Conservation (phyloP, 2,113 vertebrate species). For the Sigmodon hispidus region DNA sequence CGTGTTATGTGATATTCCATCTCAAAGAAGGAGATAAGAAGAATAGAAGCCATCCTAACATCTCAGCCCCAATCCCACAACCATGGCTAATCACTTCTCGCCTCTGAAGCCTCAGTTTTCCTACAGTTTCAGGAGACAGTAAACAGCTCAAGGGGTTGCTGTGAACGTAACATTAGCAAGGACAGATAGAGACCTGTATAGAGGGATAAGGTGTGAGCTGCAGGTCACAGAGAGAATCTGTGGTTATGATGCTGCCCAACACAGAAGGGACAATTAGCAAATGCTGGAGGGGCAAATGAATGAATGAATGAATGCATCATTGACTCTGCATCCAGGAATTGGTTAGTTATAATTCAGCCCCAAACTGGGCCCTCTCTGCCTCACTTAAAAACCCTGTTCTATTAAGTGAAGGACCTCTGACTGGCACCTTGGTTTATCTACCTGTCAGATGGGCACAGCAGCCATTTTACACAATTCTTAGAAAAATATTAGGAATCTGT, state of each 20-base stretch:
- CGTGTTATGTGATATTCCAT: not conserved
- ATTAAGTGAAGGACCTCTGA: not conserved
- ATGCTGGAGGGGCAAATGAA: not conserved
- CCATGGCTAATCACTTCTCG: fast-evolving
- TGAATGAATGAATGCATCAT: not conserved
- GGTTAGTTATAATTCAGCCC: not conserved
- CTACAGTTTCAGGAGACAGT: not conserved
- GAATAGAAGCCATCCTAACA: not conserved
- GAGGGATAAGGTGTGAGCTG: no score
- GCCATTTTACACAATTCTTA: not conserved
- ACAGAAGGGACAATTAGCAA: fast-evolving
- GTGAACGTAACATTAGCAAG: not conserved
- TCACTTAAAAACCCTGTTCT: not conserved
- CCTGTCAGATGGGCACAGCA: not conserved
- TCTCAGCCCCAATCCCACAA: not conserved
- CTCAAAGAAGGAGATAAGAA: not conserved
- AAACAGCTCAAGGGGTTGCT: fast-evolving
- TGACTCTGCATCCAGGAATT: not conserved
- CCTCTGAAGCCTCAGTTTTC: not conserved
- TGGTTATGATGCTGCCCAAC: fast-evolving
- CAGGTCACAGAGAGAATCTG: fast-evolving
- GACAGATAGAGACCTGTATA: not conserved
- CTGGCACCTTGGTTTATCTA: not conserved
- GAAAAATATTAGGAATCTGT: not conserved
- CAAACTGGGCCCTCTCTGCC: not conserved